Conservation (phyloP, 2,888 invertebrate genomes). For the Lepidocyrtoides sp. region DNA sequence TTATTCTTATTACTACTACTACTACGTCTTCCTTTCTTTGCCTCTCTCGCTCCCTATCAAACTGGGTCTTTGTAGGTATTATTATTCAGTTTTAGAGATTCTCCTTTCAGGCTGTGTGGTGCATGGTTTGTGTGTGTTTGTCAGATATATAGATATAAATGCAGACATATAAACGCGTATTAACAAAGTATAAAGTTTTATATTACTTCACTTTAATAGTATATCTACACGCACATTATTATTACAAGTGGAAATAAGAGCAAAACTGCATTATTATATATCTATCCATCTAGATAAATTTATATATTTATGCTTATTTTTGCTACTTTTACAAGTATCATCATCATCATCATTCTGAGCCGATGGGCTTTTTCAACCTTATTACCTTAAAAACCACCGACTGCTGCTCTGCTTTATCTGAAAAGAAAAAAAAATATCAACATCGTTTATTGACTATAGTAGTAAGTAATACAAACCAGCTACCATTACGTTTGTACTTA, state of each 20-base stretch:
- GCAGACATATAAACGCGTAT: constrained; percentile 41
- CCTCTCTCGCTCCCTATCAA: constrained; percentile 67
- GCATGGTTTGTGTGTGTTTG: constrained; percentile 23
- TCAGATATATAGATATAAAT: constrained; percentile 57
- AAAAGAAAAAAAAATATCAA: constrained; percentile 35
- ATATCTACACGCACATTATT: constrained; percentile 57
- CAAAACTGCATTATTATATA: constrained; percentile 54
- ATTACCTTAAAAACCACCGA: constrained; percentile 74
- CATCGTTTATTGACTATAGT: constrained; percentile 50
- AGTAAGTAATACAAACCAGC: constrained; percentile 24
- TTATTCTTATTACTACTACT: constrained; percentile 25
- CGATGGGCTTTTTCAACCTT: constrained; percentile 69
- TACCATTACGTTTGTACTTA: constrained; percentile 55
- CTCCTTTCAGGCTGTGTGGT: constrained; percentile 58
- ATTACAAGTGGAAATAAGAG: constrained; percentile 59
- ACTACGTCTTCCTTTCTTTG: constrained; percentile 60
- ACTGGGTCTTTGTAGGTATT: constrained; percentile 75
- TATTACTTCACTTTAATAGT: constrained; percentile 36
- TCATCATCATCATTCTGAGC: constrained; percentile 54
- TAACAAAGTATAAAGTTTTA: background rate
- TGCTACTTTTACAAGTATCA: constrained; percentile 56
- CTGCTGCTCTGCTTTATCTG: constrained; percentile 47
- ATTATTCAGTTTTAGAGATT: constrained; percentile 73
- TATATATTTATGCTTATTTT: constrained; percentile 61
- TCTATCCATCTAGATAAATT: constrained; percentile 11